Evolutionary conservation across 2,797 vertebrate species (phyloP), one percentile per base, ranked within the genome.

Genomic region (Xenopus petersii): DNA sequence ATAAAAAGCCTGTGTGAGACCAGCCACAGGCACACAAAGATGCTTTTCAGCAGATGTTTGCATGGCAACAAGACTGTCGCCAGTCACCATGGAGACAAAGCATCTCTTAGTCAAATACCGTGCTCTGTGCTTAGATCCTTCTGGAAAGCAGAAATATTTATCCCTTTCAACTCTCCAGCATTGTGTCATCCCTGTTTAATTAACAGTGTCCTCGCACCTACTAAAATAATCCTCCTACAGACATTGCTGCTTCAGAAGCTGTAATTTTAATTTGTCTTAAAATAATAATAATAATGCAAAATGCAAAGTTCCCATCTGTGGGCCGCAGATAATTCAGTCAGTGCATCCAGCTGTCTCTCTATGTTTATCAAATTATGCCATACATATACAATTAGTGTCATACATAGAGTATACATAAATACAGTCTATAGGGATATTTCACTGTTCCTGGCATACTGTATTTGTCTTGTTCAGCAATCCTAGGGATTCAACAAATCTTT

Each of bases 11-110:
- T 49, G 61, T 16, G 30, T 46, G 21, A 17, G 6, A 78, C 49
- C 21, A 59, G 64, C 65, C 51, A 59, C 66, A 68, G 12, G 59
- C 49, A 77, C 70, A 67, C 64, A 67, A 61, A 71, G 68, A 17
- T 49, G 49, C 63, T 67, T 58, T 73, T 68, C 33, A 49, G 2
- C 21, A 3, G 24, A 69, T 46, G 49, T 55, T 47, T 48, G 64
- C 33, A 66, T 67, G 48, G 70, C 55, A 73, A 73, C 42, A 56
- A 73, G 70, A 12, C 75, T 36, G 55, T 16, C 11, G 13, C 60
- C 49, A 33, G 61, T 73, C 54, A 58, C 76, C 76, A 78, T 73
- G 71, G 76, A 64, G 68, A 78, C 69, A 24, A 67, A 61, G 63
- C 47, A 46, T 71, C 11, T 5, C 12, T 64, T 64, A 56, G 54